Percentiles rank a stretch among this genome's conserved stretches.
Conservation (phyloP, 2,888 invertebrate species). For the Diarsia rubi region DNA sequence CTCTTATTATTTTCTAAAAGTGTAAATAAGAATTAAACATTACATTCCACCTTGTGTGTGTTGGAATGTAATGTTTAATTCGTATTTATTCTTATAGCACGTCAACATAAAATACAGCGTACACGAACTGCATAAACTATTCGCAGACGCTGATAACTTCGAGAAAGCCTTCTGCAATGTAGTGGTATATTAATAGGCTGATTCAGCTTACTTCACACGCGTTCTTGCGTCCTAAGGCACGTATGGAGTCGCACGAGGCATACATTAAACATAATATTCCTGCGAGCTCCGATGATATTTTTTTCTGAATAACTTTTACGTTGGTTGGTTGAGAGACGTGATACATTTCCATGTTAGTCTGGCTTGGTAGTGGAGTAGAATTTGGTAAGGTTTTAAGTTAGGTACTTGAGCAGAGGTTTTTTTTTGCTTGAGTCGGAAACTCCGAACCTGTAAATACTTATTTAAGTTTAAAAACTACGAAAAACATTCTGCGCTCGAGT, state of each 20-base stretch:
- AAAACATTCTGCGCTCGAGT: too few species aligned
- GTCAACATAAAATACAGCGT: slow-evolving; percentile 22
- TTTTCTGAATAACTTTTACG: slow-evolving; percentile 47
- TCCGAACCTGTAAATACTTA: not conserved
- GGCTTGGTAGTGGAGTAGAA: slow-evolving; percentile 14
- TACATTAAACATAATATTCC: slow-evolving; percentile 64
- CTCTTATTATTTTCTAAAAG: too few species aligned
- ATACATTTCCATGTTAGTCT: slow-evolving; percentile 44
- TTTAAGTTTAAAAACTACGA: not conserved
- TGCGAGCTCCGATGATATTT: slow-evolving; percentile 54
- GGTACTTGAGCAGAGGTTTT: not conserved
- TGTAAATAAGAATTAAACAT: not conserved
- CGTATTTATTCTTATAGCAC: too few species aligned
- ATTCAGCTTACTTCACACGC: slow-evolving; percentile 60
- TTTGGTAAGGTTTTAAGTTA: slow-evolving; percentile 4
- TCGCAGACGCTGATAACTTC: slow-evolving; percentile 48
- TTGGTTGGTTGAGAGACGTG: slow-evolving; percentile 39
- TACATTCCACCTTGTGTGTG: too few species aligned
- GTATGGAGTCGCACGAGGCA: slow-evolving; percentile 58
- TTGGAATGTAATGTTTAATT: too few species aligned
- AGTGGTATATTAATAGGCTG: slow-evolving; percentile 63
- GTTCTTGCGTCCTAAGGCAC: slow-evolving; percentile 48
- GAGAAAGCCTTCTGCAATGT: slow-evolving; percentile 48
- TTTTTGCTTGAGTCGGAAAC: not conserved
- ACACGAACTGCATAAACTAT: slow-evolving; percentile 51